phyloP scores from a whole-genome alignment of 64 coral and sea anemone species.

The Exaiptasia diaphana region DNA sequence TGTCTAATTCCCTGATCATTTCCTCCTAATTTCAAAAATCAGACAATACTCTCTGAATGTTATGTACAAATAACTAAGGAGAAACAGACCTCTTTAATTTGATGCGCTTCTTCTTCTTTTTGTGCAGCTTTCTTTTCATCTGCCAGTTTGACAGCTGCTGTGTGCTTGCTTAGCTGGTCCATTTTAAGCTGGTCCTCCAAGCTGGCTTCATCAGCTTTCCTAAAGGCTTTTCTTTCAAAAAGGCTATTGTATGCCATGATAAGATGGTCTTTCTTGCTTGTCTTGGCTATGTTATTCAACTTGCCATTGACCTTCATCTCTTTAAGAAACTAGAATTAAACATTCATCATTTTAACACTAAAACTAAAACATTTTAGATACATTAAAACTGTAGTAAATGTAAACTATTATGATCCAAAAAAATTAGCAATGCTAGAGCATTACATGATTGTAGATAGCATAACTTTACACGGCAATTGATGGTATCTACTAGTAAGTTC shows the following conservation, averaged over 20 bases:
- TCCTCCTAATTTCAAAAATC: no score
- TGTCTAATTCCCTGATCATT: no score
- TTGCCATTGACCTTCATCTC: conserved; percentile 92
- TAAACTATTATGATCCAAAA: no score
- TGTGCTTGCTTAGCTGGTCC: conserved; percentile 13
- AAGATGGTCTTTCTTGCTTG: conserved; percentile 90
- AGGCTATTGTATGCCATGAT: conserved; percentile 74
- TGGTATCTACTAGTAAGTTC: no score
- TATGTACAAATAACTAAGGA: no score
- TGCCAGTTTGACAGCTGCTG: conserved; percentile 10
- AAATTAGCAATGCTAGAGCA: no score
- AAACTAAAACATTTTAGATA: no score
- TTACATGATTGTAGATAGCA: no score
- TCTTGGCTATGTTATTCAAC: conserved; percentile 93
- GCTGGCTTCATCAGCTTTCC: conserved; percentile 11
- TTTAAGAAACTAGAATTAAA: conserved; percentile 93
- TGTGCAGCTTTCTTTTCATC: conserved; percentile 43
- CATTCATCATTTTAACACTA: no score
- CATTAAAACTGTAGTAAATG: no score
- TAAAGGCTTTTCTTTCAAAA: conserved; percentile 85
- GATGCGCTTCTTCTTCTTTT: conserved; percentile 20
- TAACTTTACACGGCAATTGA: no score
- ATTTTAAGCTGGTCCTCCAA: conserved; percentile 49
- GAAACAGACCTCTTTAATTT: conserved; percentile 51
- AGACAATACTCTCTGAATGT: no score